phyloP scores from a whole-genome alignment of 2,797 vertebrate genomes.

The Psittacula derbiana region DNA sequence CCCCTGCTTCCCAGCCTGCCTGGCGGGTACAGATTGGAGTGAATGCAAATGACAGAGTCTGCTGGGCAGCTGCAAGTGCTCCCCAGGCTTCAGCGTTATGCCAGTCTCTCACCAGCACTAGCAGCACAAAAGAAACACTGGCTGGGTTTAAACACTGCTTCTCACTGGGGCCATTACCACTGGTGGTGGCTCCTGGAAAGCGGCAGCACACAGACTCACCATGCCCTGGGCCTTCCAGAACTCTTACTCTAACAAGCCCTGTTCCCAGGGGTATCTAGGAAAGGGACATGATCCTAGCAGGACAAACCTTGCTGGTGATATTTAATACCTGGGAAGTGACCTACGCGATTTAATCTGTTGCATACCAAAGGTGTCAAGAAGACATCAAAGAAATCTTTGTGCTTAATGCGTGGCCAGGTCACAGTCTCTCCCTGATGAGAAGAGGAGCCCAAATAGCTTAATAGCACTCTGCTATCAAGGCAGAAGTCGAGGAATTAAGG shows the following conservation, averaged over 20 bases:
- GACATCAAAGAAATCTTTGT: conserved; percentile 26
- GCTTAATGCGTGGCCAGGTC: conserved; percentile 17
- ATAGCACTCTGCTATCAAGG: not conserved
- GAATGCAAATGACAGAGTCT: not conserved
- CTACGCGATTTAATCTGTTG: conserved; percentile 25
- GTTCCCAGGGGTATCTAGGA: conserved; percentile 4
- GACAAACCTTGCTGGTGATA: not conserved
- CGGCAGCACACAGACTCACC: not conserved
- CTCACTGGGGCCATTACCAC: not conserved
- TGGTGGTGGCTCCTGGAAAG: not conserved
- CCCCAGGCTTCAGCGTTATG: not conserved
- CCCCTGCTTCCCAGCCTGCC: not conserved
- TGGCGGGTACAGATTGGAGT: not conserved
- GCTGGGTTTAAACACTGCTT: not conserved
- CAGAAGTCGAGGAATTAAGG: not conserved
- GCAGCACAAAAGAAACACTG: not conserved
- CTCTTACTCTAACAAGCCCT: not conserved
- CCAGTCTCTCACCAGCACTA: not conserved
- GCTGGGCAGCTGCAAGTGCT: not conserved
- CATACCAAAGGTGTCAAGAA: conserved; percentile 22
- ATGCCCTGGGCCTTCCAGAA: not conserved
- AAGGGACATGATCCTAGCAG: not conserved
- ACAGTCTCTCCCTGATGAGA: not conserved
- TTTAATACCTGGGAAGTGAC: conserved; percentile 41
- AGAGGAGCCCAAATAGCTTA: not conserved